These are phyloP conservation scores for Callyntrura guangdongensis DNA, from an alignment of 2,888 invertebrate genomes.

Conservation along the genomic window DNA sequence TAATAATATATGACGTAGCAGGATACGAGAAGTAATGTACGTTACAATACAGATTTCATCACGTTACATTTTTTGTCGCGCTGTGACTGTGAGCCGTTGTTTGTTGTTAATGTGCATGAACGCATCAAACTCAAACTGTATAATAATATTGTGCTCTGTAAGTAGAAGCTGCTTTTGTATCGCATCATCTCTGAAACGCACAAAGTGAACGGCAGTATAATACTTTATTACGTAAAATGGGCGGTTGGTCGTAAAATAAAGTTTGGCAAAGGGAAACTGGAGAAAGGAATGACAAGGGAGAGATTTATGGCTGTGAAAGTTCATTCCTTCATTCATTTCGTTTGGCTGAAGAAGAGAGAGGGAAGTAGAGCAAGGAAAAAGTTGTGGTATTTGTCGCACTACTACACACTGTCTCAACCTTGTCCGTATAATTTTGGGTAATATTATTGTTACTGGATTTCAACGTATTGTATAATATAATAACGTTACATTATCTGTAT, in stretches of 20 bases:
- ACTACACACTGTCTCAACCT: slow-evolving; percentile 3
- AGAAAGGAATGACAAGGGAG: slow-evolving; percentile 50
- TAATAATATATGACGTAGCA: neutral
- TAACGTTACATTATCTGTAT: neutral
- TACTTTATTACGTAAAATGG: slow-evolving; percentile 51
- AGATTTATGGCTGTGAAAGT: slow-evolving; percentile 59
- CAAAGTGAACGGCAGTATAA: slow-evolving; percentile 11
- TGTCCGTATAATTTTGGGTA: neutral
- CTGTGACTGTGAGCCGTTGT: neutral
- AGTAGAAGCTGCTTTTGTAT: no score
- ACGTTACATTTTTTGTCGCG: neutral
- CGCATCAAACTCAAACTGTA: neutral
- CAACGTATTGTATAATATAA: neutral
- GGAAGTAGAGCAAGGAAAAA: slow-evolving; percentile 7
- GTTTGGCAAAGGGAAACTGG: slow-evolving; percentile 33
- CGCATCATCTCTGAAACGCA: neutral
- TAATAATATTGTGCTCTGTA: no score
- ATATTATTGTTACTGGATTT: neutral
- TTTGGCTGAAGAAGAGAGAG: slow-evolving; percentile 5
- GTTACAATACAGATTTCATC: slow-evolving; percentile 24
- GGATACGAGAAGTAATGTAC: neutral
- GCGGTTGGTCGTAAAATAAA: slow-evolving; percentile 52
- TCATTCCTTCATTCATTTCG: slow-evolving; percentile 51
- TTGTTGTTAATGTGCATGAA: neutral
- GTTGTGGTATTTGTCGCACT: slow-evolving; percentile 46